A percentile compares a stretch with the other conserved stretches of the same genome.
These are phyloP conservation scores for Chanos chanos DNA, from an alignment of 2,797 vertebrate genomes.

Conservation along the genomic window DNA sequence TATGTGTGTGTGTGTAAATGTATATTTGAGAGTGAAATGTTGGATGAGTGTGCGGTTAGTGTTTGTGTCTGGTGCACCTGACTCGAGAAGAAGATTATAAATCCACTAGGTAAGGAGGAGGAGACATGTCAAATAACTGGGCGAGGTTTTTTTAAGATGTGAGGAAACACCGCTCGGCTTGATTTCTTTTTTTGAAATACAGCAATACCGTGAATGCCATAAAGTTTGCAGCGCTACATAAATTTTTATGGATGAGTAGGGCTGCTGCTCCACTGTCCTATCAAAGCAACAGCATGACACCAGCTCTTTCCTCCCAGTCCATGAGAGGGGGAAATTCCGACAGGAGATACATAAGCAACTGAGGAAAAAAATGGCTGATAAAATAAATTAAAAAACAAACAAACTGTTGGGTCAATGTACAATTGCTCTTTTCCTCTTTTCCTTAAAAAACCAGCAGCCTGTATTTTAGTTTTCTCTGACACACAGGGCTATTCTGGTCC, in stretches of 20 bases:
- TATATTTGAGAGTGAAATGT: slow-evolving; percentile 15
- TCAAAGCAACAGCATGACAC: background rate
- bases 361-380: too few relatives aligned
- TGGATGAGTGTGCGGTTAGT: too few relatives aligned
- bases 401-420: too few relatives aligned
- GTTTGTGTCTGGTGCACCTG: slow-evolving; percentile 56
- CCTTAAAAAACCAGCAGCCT: too few relatives aligned
- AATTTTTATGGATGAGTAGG: slow-evolving; percentile 24
- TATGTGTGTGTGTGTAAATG: slow-evolving; percentile 20
- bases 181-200: slow-evolving; percentile 60
- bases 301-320: background rate
- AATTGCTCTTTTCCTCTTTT: too few relatives aligned
- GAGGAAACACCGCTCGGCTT: slow-evolving; percentile 60
- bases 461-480: too few relatives aligned
- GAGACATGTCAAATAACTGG: slow-evolving; percentile 69
- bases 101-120: slow-evolving; percentile 66
- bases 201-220: slow-evolving; percentile 45
- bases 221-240: background rate
- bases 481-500: background rate
- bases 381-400: too few relatives aligned
- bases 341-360: too few relatives aligned
- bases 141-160: slow-evolving; percentile 74
- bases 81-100: slow-evolving; percentile 57
- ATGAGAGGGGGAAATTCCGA: background rate
- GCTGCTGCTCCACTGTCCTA: background rate